These are phyloP conservation scores for Cyprinodon brontotheroides DNA, from an alignment of 2,113 vertebrate genomes.

Conservation along the genomic window DNA sequence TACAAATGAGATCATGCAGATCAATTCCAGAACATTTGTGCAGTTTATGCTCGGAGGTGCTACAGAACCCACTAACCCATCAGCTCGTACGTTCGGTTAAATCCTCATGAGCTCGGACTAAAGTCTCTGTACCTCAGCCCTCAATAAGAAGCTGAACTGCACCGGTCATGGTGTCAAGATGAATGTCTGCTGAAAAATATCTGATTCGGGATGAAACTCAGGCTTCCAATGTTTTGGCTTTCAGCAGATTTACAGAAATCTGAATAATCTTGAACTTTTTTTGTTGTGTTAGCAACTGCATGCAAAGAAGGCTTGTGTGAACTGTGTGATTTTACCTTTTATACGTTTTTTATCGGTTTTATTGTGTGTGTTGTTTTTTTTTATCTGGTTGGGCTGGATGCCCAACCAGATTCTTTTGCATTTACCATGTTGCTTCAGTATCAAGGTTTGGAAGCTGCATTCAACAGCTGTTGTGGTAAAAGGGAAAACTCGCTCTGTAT, in stretches of 20 bases:
- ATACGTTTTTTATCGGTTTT: constrained; percentile 28
- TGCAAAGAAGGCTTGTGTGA: constrained; percentile 44
- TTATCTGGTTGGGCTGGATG: background rate
- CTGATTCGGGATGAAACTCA: constrained; percentile 9
- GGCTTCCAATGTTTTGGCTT: constrained; percentile 12
- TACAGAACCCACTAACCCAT: constrained; percentile 8
- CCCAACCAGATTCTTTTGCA: background rate
- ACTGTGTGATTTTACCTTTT: constrained; percentile 11
- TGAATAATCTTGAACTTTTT: constrained; percentile 22
- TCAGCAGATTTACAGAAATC: constrained; percentile 18
- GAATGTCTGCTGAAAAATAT: constrained; percentile 7
- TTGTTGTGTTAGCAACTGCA: constrained; percentile 56
- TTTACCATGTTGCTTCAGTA: background rate
- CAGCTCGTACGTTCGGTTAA: constrained; percentile 25
- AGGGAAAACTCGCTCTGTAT: background rate
- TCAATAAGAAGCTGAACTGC: constrained; percentile 1
- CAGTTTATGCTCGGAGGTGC: constrained; percentile 25
- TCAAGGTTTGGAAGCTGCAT: background rate
- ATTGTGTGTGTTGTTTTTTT: constrained; percentile 34
- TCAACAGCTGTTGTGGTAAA: background rate
- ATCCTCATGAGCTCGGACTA: constrained; percentile 13
- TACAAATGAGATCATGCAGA: constrained; percentile 38
- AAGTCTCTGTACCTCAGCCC: background rate
- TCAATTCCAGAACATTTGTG: constrained; percentile 44
- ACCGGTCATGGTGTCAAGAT: constrained; percentile 11